Conservation (phyloP, 2,888 invertebrate genomes). For the Nemotelus pantherinus region DNA sequence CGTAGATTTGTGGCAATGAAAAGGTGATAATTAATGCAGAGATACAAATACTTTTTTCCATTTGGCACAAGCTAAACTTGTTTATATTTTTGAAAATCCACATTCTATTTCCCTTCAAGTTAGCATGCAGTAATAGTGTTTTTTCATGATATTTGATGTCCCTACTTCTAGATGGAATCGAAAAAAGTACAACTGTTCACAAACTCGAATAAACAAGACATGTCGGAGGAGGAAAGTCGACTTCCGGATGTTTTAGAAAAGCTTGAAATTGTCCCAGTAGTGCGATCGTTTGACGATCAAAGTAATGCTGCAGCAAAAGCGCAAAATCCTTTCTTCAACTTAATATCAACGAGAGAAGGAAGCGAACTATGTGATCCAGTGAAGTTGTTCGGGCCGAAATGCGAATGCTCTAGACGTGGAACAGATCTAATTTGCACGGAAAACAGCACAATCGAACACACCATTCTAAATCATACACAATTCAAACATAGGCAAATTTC, state of each 20-base stretch:
- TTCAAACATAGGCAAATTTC: slow-evolving; percentile 48
- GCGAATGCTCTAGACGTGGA: slow-evolving; percentile 39
- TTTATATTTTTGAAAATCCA: neutral
- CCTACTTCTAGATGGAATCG: slow-evolving; percentile 34
- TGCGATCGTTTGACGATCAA: slow-evolving; percentile 55
- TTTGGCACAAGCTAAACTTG: neutral
- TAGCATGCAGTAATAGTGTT: neutral
- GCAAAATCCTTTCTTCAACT: slow-evolving; percentile 51
- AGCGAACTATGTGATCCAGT: slow-evolving; percentile 41
- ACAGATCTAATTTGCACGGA: slow-evolving; percentile 1
- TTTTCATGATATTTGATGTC: neutral
- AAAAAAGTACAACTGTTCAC: slow-evolving; percentile 27
- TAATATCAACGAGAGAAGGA: slow-evolving; percentile 61
- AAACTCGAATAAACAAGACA: slow-evolving; percentile 14
- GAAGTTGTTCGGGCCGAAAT: slow-evolving; percentile 50
- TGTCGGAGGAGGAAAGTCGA: slow-evolving; percentile 42
- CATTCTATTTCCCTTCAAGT: neutral
- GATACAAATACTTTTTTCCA: neutral
- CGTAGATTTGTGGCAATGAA: slow-evolving; percentile 25
- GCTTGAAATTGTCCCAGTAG: slow-evolving; percentile 68
- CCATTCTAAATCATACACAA: slow-evolving; percentile 49
- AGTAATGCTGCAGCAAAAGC: slow-evolving; percentile 51
- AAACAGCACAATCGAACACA: slow-evolving; percentile 44
- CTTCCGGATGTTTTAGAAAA: slow-evolving; percentile 68
- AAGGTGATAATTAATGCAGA: slow-evolving; percentile 14